Base-by-base conservation (phyloP, 2,797 vertebrate species). In the Merluccius polli region DNA sequence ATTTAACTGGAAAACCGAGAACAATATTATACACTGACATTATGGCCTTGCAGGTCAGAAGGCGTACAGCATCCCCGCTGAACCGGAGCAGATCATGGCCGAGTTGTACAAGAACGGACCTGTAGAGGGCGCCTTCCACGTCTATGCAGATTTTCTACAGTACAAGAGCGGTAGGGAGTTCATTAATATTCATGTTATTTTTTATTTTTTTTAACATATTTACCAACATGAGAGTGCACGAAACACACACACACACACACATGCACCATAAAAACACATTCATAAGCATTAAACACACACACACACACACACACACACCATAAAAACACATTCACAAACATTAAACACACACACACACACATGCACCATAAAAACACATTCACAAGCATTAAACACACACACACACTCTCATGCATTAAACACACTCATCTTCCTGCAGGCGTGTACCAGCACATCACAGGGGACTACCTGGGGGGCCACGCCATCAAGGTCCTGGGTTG, bases 101-200 rank as follows among this genome's bases (percentile, higher is more conserved):
- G 97, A 99, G 90, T 89, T 99, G 79, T 98, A 94, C 87, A 96
- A 94, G 83, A 95, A 95, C 0, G 97, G 97, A 11, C 97, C 97
- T 0, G 96, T 98, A 75, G 97, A 99, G 83, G 96, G 92, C 18
- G 94, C 95, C 0, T 98, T 98, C 83, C 44, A 84, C 0, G 96
- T 98, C 30, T 99, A 94, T 0, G 88, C 88, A 0, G 97, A 99
- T 89, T 98, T 99, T 82, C 89, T 95, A 73, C 81, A 88, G 24
- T 99, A 98, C 84, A 98, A 96, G 79, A 92, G 93, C 1, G 97
- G 97, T 98, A 81, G 80, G 92, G 32, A 7, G 0, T 9, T 3
- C 15, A 32, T 30, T 21, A 9, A 0, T 48, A 30, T n/a, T 18
- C n/a, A 59, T 59, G n/a, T 9, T n/a, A n/a, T n/a, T 59, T 12